Evolutionary conservation across 2,113 vertebrate species (phyloP).

Genomic region (Solea solea): DNA sequence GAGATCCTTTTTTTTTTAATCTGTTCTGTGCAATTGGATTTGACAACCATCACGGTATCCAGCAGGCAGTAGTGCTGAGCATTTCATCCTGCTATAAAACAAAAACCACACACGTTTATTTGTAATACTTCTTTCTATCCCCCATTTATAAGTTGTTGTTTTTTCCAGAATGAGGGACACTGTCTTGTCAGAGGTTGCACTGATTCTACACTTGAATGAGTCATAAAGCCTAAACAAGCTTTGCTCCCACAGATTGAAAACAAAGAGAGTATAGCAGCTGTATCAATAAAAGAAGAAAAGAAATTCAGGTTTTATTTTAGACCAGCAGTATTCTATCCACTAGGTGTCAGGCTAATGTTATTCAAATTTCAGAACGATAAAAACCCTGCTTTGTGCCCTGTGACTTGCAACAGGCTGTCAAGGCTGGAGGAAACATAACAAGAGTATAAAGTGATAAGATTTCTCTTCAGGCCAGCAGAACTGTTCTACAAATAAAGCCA

Average conservation of each 20-base stretch:
- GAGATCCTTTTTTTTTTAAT: conserved; percentile 3
- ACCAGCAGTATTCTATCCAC: conserved; percentile 55
- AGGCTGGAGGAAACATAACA: conserved; percentile 24
- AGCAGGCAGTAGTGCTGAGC: not conserved
- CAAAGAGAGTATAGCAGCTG: not conserved
- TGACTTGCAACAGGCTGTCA: conserved; percentile 29
- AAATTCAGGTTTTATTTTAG: not conserved
- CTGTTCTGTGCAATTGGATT: not conserved
- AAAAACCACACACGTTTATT: not conserved
- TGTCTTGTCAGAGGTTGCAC: conserved; percentile 31
- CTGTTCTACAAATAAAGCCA: too few relatives aligned
- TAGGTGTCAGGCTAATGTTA: conserved; percentile 75
- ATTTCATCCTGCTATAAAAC: not conserved
- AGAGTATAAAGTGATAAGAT: conserved; percentile 11
- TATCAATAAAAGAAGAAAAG: not conserved
- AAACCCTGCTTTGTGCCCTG: conserved; percentile 24
- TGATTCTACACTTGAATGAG: conserved; percentile 23
- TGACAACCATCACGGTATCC: not conserved
- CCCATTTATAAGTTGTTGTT: too few relatives aligned
- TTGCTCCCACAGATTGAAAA: conserved; percentile 6
- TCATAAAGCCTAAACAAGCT: conserved; percentile 16
- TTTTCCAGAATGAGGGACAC: not conserved
- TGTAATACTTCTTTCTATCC: not conserved
- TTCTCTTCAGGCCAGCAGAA: too few relatives aligned
- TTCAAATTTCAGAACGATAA: conserved; percentile 45